Conservation (phyloP, 2,797 vertebrate genomes). For the Babyrousa celebensis region DNA sequence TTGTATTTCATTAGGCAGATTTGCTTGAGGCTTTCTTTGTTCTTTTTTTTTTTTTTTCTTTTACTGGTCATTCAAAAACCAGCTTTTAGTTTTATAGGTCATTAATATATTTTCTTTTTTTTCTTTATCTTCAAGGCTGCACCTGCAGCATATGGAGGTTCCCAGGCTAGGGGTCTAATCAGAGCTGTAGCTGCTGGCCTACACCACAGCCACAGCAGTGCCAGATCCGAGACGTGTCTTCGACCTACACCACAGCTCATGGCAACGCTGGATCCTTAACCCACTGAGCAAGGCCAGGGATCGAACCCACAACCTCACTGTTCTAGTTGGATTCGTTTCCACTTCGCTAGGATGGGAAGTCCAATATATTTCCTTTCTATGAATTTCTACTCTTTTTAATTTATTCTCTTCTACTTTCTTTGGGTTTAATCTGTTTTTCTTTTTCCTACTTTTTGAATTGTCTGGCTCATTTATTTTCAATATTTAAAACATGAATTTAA, state of each 20-base stretch:
- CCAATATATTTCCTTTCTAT: slow-evolving; percentile 42
- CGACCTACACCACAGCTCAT: no score
- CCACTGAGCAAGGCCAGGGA: no score
- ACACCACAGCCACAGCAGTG: no score
- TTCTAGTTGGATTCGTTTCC: no score
- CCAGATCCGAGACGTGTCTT: no score
- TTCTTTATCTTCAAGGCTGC: no score
- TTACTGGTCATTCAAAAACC: background rate
- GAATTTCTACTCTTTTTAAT: slow-evolving; percentile 51
- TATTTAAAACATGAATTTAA: slow-evolving; percentile 77
- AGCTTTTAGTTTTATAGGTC: slow-evolving; percentile 40
- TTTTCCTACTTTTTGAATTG: slow-evolving; percentile 51
- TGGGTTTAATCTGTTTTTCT: slow-evolving; percentile 59
- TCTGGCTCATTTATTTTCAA: slow-evolving; percentile 78
- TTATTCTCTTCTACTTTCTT: slow-evolving; percentile 43
- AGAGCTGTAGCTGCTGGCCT: no score
- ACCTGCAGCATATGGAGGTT: no score
- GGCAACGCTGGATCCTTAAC: no score
- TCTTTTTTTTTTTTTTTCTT: background rate
- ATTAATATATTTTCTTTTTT: slow-evolving; percentile 49
- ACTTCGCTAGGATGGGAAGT: no score
- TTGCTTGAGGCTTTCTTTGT: background rate
- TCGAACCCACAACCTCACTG: no score
- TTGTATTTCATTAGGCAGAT: background rate
- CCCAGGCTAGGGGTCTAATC: no score